Evolutionary conservation across 1,140 invertebrate genomes (phyloP).

Genomic region (Drosophila kurseongensis): DNA sequence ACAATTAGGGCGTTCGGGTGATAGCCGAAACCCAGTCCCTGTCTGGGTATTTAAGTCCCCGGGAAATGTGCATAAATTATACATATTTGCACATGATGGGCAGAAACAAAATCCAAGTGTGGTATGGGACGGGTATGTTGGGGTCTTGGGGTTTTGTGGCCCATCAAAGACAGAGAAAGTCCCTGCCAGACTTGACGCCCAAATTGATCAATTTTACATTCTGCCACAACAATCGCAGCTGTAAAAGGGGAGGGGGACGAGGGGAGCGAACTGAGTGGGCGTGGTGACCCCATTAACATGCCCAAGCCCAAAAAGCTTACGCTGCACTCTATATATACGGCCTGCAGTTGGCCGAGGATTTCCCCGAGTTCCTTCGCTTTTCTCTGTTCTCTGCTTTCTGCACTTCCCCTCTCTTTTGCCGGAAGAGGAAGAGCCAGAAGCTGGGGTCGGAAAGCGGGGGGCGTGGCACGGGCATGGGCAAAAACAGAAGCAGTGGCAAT

Average conservation of each 20-base stretch:
- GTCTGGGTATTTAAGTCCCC: not conserved
- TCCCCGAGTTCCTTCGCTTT: conserved; percentile 10
- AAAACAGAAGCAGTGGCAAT: conserved; percentile 28
- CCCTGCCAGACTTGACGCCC: conserved; percentile 28
- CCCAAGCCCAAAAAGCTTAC: conserved; percentile 45
- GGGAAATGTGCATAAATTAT: conserved; percentile 26
- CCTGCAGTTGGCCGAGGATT: conserved; percentile 26
- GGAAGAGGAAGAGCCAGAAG: conserved; percentile 1
- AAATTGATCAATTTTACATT: conserved; percentile 78
- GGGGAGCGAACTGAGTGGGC: conserved; percentile 6
- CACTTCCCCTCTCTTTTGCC: conserved; percentile 2
- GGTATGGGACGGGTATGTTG: not conserved
- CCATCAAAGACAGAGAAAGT: not conserved
- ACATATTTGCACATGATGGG: conserved; percentile 24
- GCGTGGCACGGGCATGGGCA: conserved; percentile 3
- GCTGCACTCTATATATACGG: conserved; percentile 33
- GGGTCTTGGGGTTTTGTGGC: not conserved
- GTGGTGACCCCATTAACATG: conserved; percentile 56
- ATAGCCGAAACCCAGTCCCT: conserved; percentile 11
- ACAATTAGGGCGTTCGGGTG: conserved; percentile 32
- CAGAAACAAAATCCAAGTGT: not conserved
- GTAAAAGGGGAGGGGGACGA: not conserved
- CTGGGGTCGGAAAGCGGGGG: not conserved
- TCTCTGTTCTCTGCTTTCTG: conserved; percentile 2
- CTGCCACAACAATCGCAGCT: conserved; percentile 53